Conservation (phyloP, 2,113 vertebrate genomes). For the Petrocephalus zakoni region DNA sequence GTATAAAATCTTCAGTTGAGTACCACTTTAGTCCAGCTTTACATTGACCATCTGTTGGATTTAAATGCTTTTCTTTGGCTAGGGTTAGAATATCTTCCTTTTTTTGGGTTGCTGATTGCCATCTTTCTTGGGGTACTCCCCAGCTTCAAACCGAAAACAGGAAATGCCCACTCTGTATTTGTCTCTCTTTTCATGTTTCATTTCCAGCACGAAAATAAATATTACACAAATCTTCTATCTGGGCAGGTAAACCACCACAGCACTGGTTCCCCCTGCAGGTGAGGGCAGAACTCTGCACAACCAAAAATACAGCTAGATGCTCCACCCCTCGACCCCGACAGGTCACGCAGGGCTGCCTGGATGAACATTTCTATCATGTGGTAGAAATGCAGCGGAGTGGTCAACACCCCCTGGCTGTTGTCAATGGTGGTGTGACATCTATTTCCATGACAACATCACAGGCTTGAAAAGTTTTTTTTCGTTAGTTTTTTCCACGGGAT, state of each 20-base stretch:
- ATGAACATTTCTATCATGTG: not conserved
- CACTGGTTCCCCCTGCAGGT: not conserved
- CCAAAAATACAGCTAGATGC: not conserved
- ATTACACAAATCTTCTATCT: not conserved
- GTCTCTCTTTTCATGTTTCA: not conserved
- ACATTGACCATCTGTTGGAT: not conserved
- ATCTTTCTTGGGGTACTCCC: not conserved
- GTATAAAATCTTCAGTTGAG: not conserved
- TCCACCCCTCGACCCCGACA: not conserved
- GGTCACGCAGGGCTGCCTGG: not conserved
- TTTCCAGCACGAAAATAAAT: not conserved
- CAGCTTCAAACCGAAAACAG: not conserved
- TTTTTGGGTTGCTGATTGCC: not conserved
- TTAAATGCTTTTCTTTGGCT: not conserved
- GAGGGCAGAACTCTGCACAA: not conserved
- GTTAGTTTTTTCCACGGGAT: not conserved
- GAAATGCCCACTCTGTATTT: not conserved
- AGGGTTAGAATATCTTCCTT: not conserved
- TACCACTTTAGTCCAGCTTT: not conserved
- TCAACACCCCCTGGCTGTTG: not conserved
- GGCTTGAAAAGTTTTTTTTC: not conserved
- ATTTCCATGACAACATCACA: not conserved
- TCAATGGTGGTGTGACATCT: not conserved
- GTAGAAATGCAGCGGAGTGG: not conserved
- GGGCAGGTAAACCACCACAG: not conserved